Base-by-base conservation (phyloP, 1,140 invertebrate genomes). In the Sitobion miscanthi region DNA sequence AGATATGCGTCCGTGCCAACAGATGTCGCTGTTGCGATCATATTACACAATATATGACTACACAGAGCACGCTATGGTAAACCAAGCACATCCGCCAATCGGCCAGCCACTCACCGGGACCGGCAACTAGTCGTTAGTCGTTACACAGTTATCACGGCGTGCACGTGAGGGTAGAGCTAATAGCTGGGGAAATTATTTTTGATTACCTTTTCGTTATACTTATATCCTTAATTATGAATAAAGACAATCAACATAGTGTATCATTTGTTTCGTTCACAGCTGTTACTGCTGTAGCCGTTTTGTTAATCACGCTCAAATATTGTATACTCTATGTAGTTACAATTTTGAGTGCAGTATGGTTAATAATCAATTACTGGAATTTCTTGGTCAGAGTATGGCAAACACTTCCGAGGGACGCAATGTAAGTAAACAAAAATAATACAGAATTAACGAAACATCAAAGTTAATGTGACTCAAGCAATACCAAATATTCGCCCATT, bases 341-440 rank as follows among this genome's bases (percentile, higher is more conserved):
- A 57, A 1, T 83, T 38, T 42, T 93, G 77, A 38, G 62, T 17
- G 49, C 82, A 30, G 49, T 21, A 54, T 93, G 82, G 35, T 57
- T 85, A 25, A 30, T 45, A 38, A 52, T 93, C 35, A 85, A 30
- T 21, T n/a, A 85, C 49, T 54, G 91, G 82, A 38, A 83, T 57
- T 38, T 88, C 0, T 82, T 94, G 35, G 69, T 77, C 83, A 88
- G 69, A 54, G 52, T 93, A 3, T 35, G 86, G 42, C 95, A 95
- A 94, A 95, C 95, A 14, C 90, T 94, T 57, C 94, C 94, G 14
- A 94, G 95, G 92, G 95, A 95, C 94, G 30, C 94, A 3, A 94
- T 42, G 95, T 95, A 94, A 95, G 94, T 95, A 52, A 82, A 91
- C 54, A 20, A 90, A 62, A 57, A 88, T 35, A 25, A 86, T 85